Base-by-base conservation (phyloP, 2,888 invertebrate species). In the Mesorhabditis spiculigera region DNA sequence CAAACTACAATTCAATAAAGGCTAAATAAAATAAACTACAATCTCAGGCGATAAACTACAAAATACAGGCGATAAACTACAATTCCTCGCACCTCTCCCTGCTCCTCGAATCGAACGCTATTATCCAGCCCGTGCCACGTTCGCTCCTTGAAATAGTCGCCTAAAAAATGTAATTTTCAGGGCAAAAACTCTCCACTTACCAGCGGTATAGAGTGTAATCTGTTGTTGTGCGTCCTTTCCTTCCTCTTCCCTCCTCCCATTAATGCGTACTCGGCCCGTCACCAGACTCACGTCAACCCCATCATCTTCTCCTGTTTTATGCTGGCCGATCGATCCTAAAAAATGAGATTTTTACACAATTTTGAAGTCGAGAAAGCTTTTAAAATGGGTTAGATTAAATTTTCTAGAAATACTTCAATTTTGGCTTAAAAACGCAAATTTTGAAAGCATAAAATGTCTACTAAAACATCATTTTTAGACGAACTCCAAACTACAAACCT, bases 71-170 rank as follows among this genome's bases (percentile, higher is more conserved):
- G 1, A 10, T 50, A 13, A n/a, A 50, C 8, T 50, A 50, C n/a
- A 50, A 50, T 13, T 50, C 58, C n/a, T 50, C n/a, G 8, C 58
- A 50, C 8, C 10, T 50, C 84, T 91, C 89, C 0, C 93, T 93
- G 43, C 69, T 50, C 58, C 8, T 50, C 58, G 58, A 50, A 70
- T 43, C 45, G 63, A 62, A 93, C 87, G 74, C 91, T 90, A 81
- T 91, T 93, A 82, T 94, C 92, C 68, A 95, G 88, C 0, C 95
- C 95, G 84, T 90, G 90, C 94, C 95, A 95, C 4, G 91, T 90
- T 81, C 93, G 89, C 5, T 90, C 88, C 63, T 89, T 87, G 41
- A 93, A 88, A 86, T 88, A 90, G 76, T 90, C 91, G 16, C 90
- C 90, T 87, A 79, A 67, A 81, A 73, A 10, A 66, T 28, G 28